These are phyloP conservation scores for Microplitis deprimator DNA, from an alignment of 2,888 invertebrate species.

Conservation along the genomic window DNA sequence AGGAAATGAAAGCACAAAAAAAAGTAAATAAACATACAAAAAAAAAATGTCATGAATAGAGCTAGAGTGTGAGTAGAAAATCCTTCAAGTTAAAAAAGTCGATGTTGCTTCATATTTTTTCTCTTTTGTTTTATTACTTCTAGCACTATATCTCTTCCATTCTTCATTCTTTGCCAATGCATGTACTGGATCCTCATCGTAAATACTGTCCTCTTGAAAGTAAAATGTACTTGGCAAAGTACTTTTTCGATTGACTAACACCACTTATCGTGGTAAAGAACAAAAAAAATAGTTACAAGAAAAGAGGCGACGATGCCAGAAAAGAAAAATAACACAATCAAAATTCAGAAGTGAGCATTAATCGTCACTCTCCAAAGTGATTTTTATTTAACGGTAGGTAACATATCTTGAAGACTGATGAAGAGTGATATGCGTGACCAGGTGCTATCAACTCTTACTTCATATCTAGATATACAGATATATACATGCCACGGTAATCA, in stretches of 20 bases:
- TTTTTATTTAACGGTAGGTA: conserved; percentile 30
- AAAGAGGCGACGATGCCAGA: not conserved
- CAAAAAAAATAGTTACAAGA: conserved; percentile 9
- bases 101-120: conserved; percentile 34
- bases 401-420: not conserved
- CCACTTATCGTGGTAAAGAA: conserved; percentile 24
- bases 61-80: conserved; percentile 55
- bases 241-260: conserved; percentile 28
- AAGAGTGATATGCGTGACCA: conserved; percentile 17
- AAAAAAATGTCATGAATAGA: conserved; percentile 54
- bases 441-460: conserved; percentile 6
- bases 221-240: conserved; percentile 27
- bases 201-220: conserved; percentile 34
- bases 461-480: not conserved
- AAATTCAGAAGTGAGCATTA: conserved; percentile 36
- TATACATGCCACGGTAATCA: not conserved
- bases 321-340: conserved; percentile 18
- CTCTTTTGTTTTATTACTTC: conserved; percentile 12
- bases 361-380: conserved; percentile 32
- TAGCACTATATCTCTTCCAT: not conserved
- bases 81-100: conserved; percentile 13
- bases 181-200: conserved; percentile 15
- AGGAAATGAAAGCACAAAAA: conserved; percentile 40
- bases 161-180: not conserved
- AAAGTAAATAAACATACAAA: conserved; percentile 19